Percentiles rank a stretch among this genome's conserved stretches.
Evolutionary conservation across 1,140 invertebrate genomes (phyloP).

Genomic region (Cherax destructor): DNA sequence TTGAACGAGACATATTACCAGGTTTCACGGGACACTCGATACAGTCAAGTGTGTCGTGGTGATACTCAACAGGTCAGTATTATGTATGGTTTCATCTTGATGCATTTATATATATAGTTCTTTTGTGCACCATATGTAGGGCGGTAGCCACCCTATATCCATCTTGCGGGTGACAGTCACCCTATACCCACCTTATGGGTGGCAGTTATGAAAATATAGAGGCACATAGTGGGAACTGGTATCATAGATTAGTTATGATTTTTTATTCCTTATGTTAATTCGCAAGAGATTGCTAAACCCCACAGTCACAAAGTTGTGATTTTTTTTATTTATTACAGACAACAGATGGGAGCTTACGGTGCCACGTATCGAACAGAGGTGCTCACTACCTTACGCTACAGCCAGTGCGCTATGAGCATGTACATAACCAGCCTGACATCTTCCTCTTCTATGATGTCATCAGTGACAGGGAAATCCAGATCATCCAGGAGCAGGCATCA

Average conservation of each 20-base stretch:
- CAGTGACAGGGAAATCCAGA: not conserved
- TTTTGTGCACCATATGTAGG: too few relatives aligned
- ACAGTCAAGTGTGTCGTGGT: not conserved
- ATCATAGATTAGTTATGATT: too few relatives aligned
- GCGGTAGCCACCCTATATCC: too few relatives aligned
- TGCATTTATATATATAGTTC: too few relatives aligned
- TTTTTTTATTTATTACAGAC: not conserved
- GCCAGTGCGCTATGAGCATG: constrained; percentile 20
- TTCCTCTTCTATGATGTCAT: constrained; percentile 33
- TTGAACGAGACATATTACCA: not conserved
- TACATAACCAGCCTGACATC: not conserved
- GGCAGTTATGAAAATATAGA: too few relatives aligned
- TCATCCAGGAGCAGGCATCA: not conserved
- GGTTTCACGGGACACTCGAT: not conserved
- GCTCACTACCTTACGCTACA: constrained; percentile 12
- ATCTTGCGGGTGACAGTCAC: too few relatives aligned
- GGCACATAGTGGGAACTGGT: too few relatives aligned
- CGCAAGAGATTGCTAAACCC: too few relatives aligned
- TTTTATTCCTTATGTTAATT: too few relatives aligned
- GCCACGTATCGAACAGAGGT: not conserved
- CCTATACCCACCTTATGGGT: too few relatives aligned
- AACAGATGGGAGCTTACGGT: not conserved
- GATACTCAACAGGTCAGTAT: not conserved
- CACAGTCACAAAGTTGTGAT: too few relatives aligned
- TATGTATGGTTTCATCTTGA: not conserved